These are phyloP conservation scores for Telmatochromis sp. DNA, from an alignment of 2,113 vertebrate species.

Conservation along the genomic window DNA sequence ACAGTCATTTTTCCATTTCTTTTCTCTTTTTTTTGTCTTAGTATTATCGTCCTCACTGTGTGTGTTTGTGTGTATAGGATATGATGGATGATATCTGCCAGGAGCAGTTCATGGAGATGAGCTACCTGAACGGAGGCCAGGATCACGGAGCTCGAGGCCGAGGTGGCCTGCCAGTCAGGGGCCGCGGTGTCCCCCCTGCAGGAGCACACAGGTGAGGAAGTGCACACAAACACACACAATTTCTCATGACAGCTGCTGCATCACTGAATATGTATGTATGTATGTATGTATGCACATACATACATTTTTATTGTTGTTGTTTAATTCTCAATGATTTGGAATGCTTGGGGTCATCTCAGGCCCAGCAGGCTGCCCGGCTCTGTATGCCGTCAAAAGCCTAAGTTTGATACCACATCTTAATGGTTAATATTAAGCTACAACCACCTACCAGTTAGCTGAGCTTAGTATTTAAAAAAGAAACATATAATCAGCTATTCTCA, in stretches of 20 bases:
- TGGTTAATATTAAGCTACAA: not conserved
- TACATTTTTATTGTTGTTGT: not conserved
- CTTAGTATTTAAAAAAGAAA: not conserved
- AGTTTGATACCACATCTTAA: not conserved
- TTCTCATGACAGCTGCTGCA: not conserved
- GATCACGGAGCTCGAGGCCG: slow-evolving; percentile 78
- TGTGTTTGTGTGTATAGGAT: slow-evolving; percentile 71
- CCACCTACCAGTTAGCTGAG: not conserved
- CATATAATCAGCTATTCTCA: not conserved
- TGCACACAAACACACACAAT: not conserved
- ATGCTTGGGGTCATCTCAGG: not conserved
- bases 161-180: slow-evolving; percentile 82
- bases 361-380: not conserved
- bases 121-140: slow-evolving; percentile 92
- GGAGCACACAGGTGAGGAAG: slow-evolving; percentile 79
- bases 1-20: not conserved
- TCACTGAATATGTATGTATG: not conserved
- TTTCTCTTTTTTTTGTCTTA: not conserved
- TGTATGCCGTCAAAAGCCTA: not conserved
- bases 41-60: not conserved
- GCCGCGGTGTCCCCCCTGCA: slow-evolving; percentile 81
- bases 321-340: not conserved
- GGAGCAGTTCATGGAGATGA: slow-evolving; percentile 95
- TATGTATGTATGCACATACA: not conserved
- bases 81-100: slow-evolving; percentile 99